Conservation (phyloP, 2,797 vertebrate species). For the Pangasius krempfi region DNA sequence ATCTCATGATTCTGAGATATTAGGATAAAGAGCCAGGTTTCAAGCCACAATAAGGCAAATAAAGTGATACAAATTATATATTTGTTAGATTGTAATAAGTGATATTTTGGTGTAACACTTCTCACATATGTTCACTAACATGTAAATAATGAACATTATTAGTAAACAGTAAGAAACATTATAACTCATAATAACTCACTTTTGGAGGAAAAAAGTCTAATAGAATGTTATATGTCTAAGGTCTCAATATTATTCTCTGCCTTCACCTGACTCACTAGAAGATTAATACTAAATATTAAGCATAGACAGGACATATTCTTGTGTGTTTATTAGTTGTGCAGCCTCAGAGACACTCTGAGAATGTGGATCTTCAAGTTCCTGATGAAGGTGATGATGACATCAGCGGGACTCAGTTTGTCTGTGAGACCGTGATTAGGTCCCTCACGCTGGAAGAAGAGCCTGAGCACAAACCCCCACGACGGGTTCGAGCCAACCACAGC, state of each 20-base stretch:
- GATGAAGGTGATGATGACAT: slow-evolving; percentile 95
- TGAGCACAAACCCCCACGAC: slow-evolving; percentile 85
- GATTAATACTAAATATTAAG: neutral
- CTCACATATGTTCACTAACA: neutral
- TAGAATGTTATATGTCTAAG: neutral
- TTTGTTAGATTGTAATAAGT: neutral
- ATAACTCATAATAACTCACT: neutral
- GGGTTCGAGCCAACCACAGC: slow-evolving; percentile 63
- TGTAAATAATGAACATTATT: neutral
- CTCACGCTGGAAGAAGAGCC: slow-evolving; percentile 93
- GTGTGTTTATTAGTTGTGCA: slow-evolving; percentile 66
- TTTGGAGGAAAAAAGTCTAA: neutral
- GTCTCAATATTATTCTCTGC: neutral
- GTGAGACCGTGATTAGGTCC: slow-evolving; percentile 95
- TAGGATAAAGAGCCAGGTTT: neutral
- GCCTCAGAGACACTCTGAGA: slow-evolving; percentile 63
- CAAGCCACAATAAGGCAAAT: neutral
- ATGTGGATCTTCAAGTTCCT: slow-evolving; percentile 64
- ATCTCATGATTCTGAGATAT: neutral
- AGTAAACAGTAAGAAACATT: neutral
- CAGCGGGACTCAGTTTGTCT: slow-evolving; percentile 97
- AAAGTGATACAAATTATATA: neutral
- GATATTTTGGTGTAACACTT: neutral
- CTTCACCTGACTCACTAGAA: neutral
- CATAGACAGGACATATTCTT: neutral